phyloP scores from a whole-genome alignment of 1,140 invertebrate species.

The Oncopeltus fasciatus region DNA sequence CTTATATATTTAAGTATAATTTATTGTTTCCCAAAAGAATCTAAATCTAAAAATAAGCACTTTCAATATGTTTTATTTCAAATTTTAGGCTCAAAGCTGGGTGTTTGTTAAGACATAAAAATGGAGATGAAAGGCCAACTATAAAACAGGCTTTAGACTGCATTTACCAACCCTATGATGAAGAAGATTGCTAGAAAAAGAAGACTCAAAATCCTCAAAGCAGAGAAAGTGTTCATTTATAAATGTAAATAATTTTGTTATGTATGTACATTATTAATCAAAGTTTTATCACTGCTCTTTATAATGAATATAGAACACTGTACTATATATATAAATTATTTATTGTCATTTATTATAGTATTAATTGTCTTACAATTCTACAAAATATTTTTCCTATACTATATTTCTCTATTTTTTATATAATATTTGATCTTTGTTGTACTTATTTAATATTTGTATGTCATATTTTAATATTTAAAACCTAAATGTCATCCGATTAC shows the following conservation, averaged over 20 bases:
- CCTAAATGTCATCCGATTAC: too few relatives aligned
- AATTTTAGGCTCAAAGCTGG: too few relatives aligned
- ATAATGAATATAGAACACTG: neutral
- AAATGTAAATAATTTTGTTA: slow-evolving; percentile 14
- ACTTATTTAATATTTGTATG: neutral
- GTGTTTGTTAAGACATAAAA: too few relatives aligned
- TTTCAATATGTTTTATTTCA: too few relatives aligned
- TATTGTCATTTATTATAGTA: slow-evolving; percentile 7
- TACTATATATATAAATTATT: slow-evolving; percentile 12
- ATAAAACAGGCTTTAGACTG: slow-evolving; percentile 16
- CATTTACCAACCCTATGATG: slow-evolving; percentile 17
- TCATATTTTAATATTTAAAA: neutral
- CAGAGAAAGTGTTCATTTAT: slow-evolving; percentile 11
- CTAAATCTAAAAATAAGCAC: too few relatives aligned
- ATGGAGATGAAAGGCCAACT: slow-evolving; percentile 8
- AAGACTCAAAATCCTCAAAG: neutral
- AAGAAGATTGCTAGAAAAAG: neutral
- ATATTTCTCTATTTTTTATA: neutral
- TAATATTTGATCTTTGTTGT: neutral
- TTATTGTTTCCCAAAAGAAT: too few relatives aligned
- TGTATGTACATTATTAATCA: slow-evolving; percentile 13
- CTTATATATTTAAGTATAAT: too few relatives aligned
- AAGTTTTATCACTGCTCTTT: slow-evolving; percentile 10
- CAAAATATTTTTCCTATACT: slow-evolving; percentile 1
- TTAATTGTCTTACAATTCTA: slow-evolving; percentile 2